Conservation (phyloP, 2,113 vertebrate genomes). For the Laterallus jamaicensis region DNA sequence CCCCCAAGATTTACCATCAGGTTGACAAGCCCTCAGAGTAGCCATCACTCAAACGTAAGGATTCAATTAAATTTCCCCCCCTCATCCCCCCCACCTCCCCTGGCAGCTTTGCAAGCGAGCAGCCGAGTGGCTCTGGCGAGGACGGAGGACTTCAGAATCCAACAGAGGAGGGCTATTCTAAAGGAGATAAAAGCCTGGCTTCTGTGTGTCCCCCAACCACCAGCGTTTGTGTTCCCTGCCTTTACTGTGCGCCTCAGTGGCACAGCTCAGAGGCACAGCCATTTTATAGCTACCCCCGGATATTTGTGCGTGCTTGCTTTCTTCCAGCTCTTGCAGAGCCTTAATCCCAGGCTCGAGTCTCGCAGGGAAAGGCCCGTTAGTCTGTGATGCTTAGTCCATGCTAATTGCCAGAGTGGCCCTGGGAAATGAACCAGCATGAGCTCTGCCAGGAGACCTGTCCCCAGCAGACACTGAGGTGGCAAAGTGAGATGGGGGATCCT, state of each 20-base stretch:
- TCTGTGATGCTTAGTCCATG: background rate
- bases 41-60: slow-evolving; percentile 59
- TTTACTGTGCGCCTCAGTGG: background rate
- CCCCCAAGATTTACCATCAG: slow-evolving; percentile 41
- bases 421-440: background rate
- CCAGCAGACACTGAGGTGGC: background rate
- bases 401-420: background rate
- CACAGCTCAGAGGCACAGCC: slow-evolving; percentile 46
- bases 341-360: background rate
- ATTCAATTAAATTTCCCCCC: slow-evolving; percentile 35
- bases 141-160: slow-evolving; percentile 56
- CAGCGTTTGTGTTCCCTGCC: background rate
- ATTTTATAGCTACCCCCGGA: slow-evolving; percentile 40
- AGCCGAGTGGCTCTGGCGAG: slow-evolving; percentile 10
- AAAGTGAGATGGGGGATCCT: background rate
- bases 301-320: slow-evolving; percentile 6
- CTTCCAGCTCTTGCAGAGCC: background rate
- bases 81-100: background rate
- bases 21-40: slow-evolving; percentile 49
- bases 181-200: slow-evolving; percentile 4
- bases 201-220: background rate
- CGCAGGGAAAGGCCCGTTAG: background rate
- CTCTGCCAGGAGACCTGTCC: background rate
- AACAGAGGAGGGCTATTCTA: slow-evolving; percentile 36
- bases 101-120: background rate